Base-by-base conservation (phyloP, 2,113 vertebrate species). In the Scomber scombrus region DNA sequence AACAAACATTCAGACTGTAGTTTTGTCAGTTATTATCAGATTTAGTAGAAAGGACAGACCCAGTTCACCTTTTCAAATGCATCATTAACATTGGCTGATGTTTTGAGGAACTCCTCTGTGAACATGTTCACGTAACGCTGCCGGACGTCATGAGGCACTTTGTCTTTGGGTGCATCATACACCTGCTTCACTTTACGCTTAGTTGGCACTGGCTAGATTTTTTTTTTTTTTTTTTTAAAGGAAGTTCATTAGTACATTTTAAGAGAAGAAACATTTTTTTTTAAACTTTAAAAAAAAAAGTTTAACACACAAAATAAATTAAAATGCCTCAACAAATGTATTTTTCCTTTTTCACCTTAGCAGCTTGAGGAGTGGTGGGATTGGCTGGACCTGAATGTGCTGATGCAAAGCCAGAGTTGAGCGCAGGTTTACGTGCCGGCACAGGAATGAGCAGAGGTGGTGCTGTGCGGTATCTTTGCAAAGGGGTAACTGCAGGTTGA, bases 11-110 rank as follows among this genome's bases (percentile, higher is more conserved):
- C 3, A 52, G 3, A 40, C 7, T 4, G 12, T 1, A 0, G 15
- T 45, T 26, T 31, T 6, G 9, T n/a, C 21, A 64, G 13, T 4
- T 18, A 78, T 7, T 5, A 15, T 9, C 0, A 21, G 0, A 19
- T 50, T n/a, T 3, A 11, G 2, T 6, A 3, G 21, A 1, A 13
- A n/a, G 2, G 5, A 40, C 34, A 40, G 18, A 40, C 50, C 6
- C 54, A 12, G 21, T 29, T 87, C 69, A 97, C 96, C 95, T 96
- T 97, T 45, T 95, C 87, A 84, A 96, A 92, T 60, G 96, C 96
- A 21, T 96, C 95, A 34, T 95, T 92, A 11, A 94, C 84, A 18
- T 95, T 95, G 57, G 81, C 40, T 19, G 90, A 94, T 0, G 86
- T 92, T 92, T 94, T 95, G 70, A 96, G 81, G 79, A 94, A 95